These are phyloP conservation scores for Dromaius novaehollandiae DNA, from an alignment of 2,113 vertebrate genomes.

Conservation along the genomic window DNA sequence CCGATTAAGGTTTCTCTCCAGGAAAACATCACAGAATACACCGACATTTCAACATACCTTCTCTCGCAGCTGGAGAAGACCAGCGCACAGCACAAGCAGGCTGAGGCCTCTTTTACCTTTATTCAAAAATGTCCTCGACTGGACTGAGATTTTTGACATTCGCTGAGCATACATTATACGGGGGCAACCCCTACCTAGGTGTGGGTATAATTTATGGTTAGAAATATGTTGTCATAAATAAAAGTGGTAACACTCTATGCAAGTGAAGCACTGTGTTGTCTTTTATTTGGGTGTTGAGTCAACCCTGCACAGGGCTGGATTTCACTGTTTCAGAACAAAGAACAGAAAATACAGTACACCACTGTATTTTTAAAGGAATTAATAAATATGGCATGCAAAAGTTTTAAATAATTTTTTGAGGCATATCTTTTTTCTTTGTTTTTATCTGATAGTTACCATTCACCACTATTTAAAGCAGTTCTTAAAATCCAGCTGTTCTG, in stretches of 20 bases:
- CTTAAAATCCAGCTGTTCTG: background rate
- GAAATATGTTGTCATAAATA: background rate
- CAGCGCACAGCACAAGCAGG: background rate
- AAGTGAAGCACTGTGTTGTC: background rate
- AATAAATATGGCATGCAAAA: background rate
- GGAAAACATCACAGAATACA: slow-evolving; percentile 35
- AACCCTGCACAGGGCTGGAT: background rate
- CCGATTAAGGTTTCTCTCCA: slow-evolving; percentile 35
- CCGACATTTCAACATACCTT: background rate
- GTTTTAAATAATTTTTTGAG: background rate
- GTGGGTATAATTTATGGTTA: background rate
- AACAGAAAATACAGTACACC: background rate
- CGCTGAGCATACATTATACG: background rate
- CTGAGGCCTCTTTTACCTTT: background rate
- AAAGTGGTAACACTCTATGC: background rate
- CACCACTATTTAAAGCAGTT: background rate
- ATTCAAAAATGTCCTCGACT: background rate
- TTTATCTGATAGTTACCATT: background rate
- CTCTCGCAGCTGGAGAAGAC: background rate
- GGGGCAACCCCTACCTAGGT: background rate
- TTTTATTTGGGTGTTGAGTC: background rate
- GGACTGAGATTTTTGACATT: background rate
- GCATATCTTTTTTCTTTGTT: background rate
- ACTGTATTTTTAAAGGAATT: background rate
- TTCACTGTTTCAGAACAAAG: background rate